Percentiles rank a stretch among this genome's conserved stretches.
Evolutionary conservation across 2,113 vertebrate species (phyloP).

Genomic region (Cheirogaleus medius): DNA sequence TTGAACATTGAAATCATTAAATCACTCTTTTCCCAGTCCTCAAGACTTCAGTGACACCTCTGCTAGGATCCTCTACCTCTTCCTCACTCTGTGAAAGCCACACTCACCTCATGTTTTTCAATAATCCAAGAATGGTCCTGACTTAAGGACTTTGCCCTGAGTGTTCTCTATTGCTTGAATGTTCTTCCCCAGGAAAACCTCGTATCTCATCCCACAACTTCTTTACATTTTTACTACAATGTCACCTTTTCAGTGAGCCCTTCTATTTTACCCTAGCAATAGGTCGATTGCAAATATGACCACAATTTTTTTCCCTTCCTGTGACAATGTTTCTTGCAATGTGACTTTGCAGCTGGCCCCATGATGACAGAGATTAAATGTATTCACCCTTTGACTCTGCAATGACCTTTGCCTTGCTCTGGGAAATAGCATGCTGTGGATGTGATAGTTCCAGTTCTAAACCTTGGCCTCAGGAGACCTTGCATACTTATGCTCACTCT

Average conservation of each 20-base stretch:
- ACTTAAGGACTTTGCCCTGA: not conserved
- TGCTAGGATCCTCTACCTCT: not conserved
- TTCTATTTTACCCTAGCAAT: not conserved
- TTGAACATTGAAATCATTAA: not conserved
- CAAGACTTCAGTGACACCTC: rapidly evolving
- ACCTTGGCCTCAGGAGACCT: not conserved
- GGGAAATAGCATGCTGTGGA: not conserved
- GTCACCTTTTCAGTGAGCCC: not conserved
- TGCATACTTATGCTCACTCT: not conserved
- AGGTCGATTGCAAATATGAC: not conserved
- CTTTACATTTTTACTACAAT: not conserved
- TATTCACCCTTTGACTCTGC: not conserved
- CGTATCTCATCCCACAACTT: not conserved
- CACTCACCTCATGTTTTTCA: not conserved
- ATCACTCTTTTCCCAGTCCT: not conserved
- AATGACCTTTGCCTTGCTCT: not conserved
- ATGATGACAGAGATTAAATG: not conserved
- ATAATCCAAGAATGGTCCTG: not conserved
- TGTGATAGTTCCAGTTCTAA: not conserved
- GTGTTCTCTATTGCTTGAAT: not conserved
- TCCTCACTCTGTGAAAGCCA: not conserved
- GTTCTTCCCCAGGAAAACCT: not conserved
- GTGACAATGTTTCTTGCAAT: not conserved
- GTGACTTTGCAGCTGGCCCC: not conserved
- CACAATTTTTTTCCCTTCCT: not conserved